Base-by-base conservation (phyloP, 2,888 invertebrate species). In the Encarsia formosa region DNA sequence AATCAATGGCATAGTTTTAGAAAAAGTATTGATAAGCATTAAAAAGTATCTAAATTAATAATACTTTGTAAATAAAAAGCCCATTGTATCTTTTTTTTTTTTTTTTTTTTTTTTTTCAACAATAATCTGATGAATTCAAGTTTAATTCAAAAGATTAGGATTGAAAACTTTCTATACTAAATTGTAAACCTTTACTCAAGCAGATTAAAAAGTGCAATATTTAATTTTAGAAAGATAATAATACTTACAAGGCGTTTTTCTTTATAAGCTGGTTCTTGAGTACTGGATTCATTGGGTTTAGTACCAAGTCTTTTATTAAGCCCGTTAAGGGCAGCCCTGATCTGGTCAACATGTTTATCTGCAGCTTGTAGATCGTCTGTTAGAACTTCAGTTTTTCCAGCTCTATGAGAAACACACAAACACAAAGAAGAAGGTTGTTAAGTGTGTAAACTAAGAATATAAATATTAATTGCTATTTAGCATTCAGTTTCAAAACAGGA, bases 291-390 rank as follows among this genome's bases (percentile, higher is more conserved):
- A 73, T 74, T 65, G 64, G 76, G 65, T 65, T 74, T 69, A 67
- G 74, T 66, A 63, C 77, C 69, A 65, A 76, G 57, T 60, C 81
- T 77, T 67, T 86, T 86, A 65, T 79, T 81, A 52, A 86, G 78
- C 52, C 84, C 78, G 54, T 80, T 79, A 49, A 86, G 74, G 42
- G 87, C 86, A 70, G 83, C 81, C 61, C 85, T 81, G 41, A 92
- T 83, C 63, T 85, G 83, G 60, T 92, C 92, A 8, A 91, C 88
- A 69, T 87, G 84, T 63, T 84, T 84, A 66, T 92, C 92, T 13
- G 90, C 89, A 54, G 82, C 82, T 73, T 87, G 85, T 49, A 92
- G 77, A 73, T 91, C 91, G 76, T 91, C 88, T 54, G 88, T 85
- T 46, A 92, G 76, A 11, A 86, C 85, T 75, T 91, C 90, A 18